Evolutionary conservation across 1,140 invertebrate genomes (phyloP).

Genomic region (Drosophila miranda): DNA sequence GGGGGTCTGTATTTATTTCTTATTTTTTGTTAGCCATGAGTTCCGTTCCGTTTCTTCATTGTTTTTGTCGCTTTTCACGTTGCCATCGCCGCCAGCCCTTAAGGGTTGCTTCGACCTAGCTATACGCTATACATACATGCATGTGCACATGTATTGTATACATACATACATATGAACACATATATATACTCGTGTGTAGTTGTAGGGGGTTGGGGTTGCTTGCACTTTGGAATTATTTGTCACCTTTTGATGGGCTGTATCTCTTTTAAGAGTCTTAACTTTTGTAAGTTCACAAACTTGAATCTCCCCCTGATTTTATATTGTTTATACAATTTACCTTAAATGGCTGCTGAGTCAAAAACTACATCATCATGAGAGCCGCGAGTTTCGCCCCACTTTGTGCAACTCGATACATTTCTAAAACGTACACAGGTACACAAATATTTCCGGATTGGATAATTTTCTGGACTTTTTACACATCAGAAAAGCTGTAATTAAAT

Average conservation of each 20-base stretch:
- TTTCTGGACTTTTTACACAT: neutral
- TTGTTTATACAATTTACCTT: constrained; percentile 15
- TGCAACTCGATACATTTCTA: neutral
- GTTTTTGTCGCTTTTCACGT: constrained; percentile 36
- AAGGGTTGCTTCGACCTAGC: constrained; percentile 36
- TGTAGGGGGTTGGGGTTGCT: constrained; percentile 24
- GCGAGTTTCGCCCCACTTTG: neutral
- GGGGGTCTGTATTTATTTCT: constrained; percentile 9
- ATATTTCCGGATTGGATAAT: neutral
- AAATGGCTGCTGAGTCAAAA: neutral
- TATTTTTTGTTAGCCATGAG: constrained; percentile 3
- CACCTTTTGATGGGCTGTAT: constrained; percentile 10
- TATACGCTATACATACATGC: constrained; percentile 11
- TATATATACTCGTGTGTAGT: neutral
- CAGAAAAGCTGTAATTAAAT: neutral
- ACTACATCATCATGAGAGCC: constrained; percentile 8
- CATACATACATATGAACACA: constrained; percentile 6
- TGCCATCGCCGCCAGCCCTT: constrained; percentile 33
- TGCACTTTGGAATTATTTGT: constrained; percentile 19
- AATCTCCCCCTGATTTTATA: neutral
- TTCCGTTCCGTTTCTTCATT: neutral
- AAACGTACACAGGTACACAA: constrained; percentile 4
- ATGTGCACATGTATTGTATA: neutral
- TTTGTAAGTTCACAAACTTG: neutral
- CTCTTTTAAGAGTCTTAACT: constrained; percentile 9